phyloP scores from a whole-genome alignment of 2,888 invertebrate genomes.

The Tyria jacobaeae region DNA sequence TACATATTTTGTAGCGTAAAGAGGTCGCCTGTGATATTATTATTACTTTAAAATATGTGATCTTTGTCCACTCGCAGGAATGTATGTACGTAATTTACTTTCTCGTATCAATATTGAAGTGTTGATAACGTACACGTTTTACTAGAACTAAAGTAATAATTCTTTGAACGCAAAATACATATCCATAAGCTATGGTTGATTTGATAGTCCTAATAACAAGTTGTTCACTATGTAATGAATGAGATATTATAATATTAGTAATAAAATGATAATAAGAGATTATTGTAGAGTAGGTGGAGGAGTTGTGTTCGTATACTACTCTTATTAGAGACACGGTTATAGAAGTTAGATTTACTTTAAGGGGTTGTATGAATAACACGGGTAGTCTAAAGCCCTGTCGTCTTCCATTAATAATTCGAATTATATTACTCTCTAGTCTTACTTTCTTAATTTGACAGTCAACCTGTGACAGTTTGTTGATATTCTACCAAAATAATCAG shows the following conservation, averaged over 20 bases:
- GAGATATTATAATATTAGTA: background rate
- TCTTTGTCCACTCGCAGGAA: constrained; percentile 21
- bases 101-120: constrained; percentile 11
- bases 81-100: constrained; percentile 19
- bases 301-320: background rate
- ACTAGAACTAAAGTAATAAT: constrained; percentile 6
- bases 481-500: too few relatives aligned
- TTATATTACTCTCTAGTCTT: too few relatives aligned
- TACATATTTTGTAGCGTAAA: constrained; percentile 28
- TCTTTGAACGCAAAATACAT: constrained; percentile 13
- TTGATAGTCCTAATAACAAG: constrained; percentile 3
- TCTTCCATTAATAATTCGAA: too few relatives aligned
- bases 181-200: constrained; percentile 6
- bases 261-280: background rate
- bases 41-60: constrained; percentile 23
- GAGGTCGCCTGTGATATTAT: constrained; percentile 43
- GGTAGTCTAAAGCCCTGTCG: too few relatives aligned
- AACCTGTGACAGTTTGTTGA: too few relatives aligned
- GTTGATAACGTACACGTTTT: constrained; percentile 5
- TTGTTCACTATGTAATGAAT: background rate
- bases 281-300: background rate
- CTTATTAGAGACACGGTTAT: background rate
- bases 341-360: background rate
- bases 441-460: too few relatives aligned
- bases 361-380: background rate